Conservation (phyloP, 2,888 invertebrate genomes). For the Andrena haemorrhoa region DNA sequence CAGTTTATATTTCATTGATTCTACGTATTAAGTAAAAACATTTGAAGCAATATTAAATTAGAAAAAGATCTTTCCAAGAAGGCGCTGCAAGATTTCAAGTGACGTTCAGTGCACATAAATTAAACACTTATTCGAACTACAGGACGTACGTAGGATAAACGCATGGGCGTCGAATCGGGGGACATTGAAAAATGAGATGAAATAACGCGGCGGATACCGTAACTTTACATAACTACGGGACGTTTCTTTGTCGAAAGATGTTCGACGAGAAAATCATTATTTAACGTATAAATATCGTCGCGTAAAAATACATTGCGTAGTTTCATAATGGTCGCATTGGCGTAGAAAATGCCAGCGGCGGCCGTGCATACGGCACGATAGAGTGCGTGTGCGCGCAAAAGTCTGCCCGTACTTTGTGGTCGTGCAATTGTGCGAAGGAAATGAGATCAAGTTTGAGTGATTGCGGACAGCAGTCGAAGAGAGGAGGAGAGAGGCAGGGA, state of each 20-base stretch:
- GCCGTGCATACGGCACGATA: slow-evolving; percentile 40
- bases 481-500: slow-evolving; percentile 53
- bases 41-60: background rate
- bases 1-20: too few relatives aligned
- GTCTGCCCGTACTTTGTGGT: slow-evolving; percentile 41
- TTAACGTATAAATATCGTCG: slow-evolving; percentile 10
- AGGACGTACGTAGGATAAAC: slow-evolving; percentile 55
- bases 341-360: slow-evolving; percentile 43
- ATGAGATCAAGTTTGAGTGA: slow-evolving; percentile 83
- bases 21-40: too few relatives aligned
- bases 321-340: slow-evolving; percentile 11
- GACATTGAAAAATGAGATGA: slow-evolving; percentile 29
- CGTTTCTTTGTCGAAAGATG: background rate
- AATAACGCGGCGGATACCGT: slow-evolving; percentile 34
- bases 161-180: slow-evolving; percentile 47
- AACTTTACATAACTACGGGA: background rate
- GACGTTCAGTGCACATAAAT: slow-evolving; percentile 24
- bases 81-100: background rate
- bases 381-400: slow-evolving; percentile 28
- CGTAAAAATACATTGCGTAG: background rate
- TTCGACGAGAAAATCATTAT: slow-evolving; percentile 1
- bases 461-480: slow-evolving; percentile 69
- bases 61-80: background rate
- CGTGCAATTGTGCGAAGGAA: slow-evolving; percentile 80
- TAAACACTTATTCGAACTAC: slow-evolving; percentile 39